phyloP scores from a whole-genome alignment of 2,888 invertebrate species.

The Fragum whitleyi region DNA sequence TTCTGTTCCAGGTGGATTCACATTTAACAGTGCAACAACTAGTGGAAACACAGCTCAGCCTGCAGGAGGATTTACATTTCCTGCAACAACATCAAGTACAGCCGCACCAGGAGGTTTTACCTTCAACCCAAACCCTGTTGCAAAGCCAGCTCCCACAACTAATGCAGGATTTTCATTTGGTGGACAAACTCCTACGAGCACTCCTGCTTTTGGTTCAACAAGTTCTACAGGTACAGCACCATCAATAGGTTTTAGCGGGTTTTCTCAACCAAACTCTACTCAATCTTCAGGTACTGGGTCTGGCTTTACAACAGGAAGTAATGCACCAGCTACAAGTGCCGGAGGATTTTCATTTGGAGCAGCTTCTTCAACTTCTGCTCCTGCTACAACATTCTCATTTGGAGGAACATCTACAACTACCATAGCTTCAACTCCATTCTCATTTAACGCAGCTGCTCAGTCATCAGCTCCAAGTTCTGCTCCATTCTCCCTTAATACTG shows the following conservation, averaged over 20 bases:
- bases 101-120: slow-evolving; percentile 36
- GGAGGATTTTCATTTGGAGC: slow-evolving; percentile 35
- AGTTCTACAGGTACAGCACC: slow-evolving; percentile 9
- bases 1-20: slow-evolving; percentile 26
- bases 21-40: slow-evolving; percentile 15
- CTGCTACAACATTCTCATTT: slow-evolving; percentile 14
- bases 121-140: slow-evolving; percentile 27
- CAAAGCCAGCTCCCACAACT: slow-evolving; percentile 19
- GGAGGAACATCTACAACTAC: slow-evolving; percentile 18
- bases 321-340: background rate
- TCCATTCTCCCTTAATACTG: slow-evolving; percentile 40
- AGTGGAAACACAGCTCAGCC: slow-evolving; percentile 9
- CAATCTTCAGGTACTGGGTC: slow-evolving; percentile 21
- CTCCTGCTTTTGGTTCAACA: slow-evolving; percentile 27
- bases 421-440: slow-evolving; percentile 13
- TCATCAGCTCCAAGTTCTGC: slow-evolving; percentile 26
- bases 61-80: slow-evolving; percentile 23
- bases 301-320: slow-evolving; percentile 28
- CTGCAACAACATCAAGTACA: slow-evolving; percentile 20
- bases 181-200: background rate
- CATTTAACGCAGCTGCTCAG: slow-evolving; percentile 21
- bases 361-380: slow-evolving; percentile 11
- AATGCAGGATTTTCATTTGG: slow-evolving; percentile 45
- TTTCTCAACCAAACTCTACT: background rate
- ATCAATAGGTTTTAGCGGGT: slow-evolving; percentile 26